Conservation (phyloP, 2,797 vertebrate genomes). For the Crypturellus tataupa region DNA sequence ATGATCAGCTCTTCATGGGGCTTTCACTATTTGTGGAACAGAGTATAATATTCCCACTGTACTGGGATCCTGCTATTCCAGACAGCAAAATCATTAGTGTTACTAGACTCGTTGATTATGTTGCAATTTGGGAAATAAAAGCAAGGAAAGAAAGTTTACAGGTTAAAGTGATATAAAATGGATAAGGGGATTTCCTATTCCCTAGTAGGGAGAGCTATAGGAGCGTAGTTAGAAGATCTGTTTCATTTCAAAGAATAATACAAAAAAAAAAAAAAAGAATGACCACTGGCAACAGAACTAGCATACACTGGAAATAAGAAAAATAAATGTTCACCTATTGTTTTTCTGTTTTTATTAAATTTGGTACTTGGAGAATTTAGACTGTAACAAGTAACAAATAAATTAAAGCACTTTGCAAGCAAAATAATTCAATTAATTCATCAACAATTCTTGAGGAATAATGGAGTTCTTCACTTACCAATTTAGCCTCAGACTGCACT, state of each 20-base stretch:
- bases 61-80: neutral
- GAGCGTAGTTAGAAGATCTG: neutral
- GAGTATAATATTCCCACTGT: neutral
- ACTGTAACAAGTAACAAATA: neutral
- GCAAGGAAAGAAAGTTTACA: neutral
- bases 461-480: slow-evolving; percentile 87
- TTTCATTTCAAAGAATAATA: neutral
- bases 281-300: slow-evolving; percentile 4
- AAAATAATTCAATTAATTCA: slow-evolving; percentile 27
- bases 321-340: neutral
- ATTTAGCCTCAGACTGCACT: slow-evolving; percentile 96
- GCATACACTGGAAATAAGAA: neutral
- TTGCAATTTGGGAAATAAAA: neutral
- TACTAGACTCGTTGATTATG: neutral
- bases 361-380: slow-evolving; percentile 24
- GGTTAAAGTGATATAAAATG: neutral
- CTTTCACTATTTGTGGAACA: neutral
- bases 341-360: neutral
- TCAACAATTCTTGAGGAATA: slow-evolving; percentile 63
- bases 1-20: neutral
- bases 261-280: neutral
- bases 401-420: slow-evolving; percentile 26
- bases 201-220: neutral
- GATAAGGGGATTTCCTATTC: neutral
- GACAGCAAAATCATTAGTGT: neutral